A percentile compares a stretch with the other conserved stretches of the same genome.
phyloP scores from a whole-genome alignment of 2,888 invertebrate genomes.

The Syritta pipiens region DNA sequence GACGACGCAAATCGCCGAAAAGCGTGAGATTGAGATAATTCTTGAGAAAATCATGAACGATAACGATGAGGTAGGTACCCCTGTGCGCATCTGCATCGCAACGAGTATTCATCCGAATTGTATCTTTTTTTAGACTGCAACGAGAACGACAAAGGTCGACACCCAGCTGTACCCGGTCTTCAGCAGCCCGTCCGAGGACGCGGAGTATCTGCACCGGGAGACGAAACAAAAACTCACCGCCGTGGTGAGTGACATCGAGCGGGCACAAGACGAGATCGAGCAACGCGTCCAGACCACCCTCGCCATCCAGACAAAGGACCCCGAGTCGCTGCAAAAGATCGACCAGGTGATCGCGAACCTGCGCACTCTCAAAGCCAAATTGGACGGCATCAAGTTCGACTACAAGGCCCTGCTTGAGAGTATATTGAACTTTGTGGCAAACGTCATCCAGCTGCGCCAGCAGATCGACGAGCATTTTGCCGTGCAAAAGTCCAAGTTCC shows the following conservation, averaged over 20 bases:
- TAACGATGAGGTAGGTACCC: constrained; percentile 82
- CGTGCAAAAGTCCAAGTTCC: constrained; percentile 71
- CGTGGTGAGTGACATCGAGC: constrained; percentile 82
- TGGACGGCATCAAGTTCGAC: constrained; percentile 85
- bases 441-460: constrained; percentile 83
- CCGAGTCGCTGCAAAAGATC: constrained; percentile 80
- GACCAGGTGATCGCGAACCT: constrained; percentile 84
- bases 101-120: not conserved
- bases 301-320: constrained; percentile 83
- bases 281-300: constrained; percentile 85
- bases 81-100: not conserved
- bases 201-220: constrained; percentile 81
- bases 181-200: constrained; percentile 82
- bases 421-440: constrained; percentile 86
- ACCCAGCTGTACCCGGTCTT: constrained; percentile 88
- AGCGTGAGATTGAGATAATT: constrained; percentile 80
- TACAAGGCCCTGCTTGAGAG: constrained; percentile 86
- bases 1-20: constrained; percentile 84
- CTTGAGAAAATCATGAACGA: constrained; percentile 83
- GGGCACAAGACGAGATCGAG: constrained; percentile 85
- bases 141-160: constrained; percentile 85
- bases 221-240: constrained; percentile 82
- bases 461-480: constrained; percentile 82
- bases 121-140: constrained; percentile 80
- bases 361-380: constrained; percentile 83